These are phyloP conservation scores for Lymantria dispar DNA, from an alignment of 2,888 invertebrate genomes.

Conservation along the genomic window DNA sequence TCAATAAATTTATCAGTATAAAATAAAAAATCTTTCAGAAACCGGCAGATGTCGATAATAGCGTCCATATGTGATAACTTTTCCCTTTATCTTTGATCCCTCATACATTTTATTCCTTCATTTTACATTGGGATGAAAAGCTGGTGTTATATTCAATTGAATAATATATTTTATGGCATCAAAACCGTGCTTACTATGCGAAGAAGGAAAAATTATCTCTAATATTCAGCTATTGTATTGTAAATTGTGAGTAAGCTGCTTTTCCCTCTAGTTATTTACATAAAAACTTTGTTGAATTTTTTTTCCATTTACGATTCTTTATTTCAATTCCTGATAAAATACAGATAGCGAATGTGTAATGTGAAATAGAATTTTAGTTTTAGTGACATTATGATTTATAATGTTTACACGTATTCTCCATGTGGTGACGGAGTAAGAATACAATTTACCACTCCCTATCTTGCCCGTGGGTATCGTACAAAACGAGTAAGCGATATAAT, in stretches of 20 bases:
- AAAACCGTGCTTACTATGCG: conserved; percentile 72
- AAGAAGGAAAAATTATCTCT: conserved; percentile 77
- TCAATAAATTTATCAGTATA: background rate
- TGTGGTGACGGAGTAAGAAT: too few relatives aligned
- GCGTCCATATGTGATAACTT: conserved; percentile 35
- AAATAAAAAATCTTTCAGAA: background rate
- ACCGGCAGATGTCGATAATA: conserved; percentile 14
- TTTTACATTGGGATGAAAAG: conserved; percentile 65
- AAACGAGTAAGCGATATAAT: too few relatives aligned
- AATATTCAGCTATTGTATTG: conserved; percentile 76
- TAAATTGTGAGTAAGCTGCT: conserved; percentile 76
- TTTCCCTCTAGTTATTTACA: conserved; percentile 74
- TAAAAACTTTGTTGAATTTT: conserved; percentile 69
- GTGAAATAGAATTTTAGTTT: background rate
- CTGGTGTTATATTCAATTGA: conserved; percentile 73
- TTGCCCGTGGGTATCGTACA: too few relatives aligned
- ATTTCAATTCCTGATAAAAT: conserved; percentile 35
- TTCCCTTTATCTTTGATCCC: conserved; percentile 55
- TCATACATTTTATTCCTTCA: conserved; percentile 65
- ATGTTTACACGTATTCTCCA: too few relatives aligned
- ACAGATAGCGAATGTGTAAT: background rate
- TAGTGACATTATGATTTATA: background rate
- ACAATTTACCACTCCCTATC: too few relatives aligned
- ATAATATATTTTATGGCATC: conserved; percentile 77
- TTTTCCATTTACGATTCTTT: conserved; percentile 63